These are phyloP conservation scores for Nothocercus nigrocapillus DNA, from an alignment of 2,113 vertebrate species.

Conservation along the genomic window DNA sequence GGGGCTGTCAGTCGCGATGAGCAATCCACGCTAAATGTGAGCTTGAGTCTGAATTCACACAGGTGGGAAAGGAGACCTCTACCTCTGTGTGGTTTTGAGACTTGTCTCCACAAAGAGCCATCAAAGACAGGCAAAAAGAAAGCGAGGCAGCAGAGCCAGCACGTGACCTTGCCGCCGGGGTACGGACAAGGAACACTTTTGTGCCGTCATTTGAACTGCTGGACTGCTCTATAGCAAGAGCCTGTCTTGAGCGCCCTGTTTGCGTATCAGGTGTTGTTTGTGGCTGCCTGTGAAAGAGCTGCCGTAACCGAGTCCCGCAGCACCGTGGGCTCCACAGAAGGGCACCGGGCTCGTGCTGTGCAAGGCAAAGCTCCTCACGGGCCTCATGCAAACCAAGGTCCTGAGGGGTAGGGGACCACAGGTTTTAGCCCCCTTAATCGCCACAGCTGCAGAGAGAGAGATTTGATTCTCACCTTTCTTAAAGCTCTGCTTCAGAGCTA, in stretches of 20 bases:
- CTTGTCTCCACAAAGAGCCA: background rate
- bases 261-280: fast-evolving
- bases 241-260: background rate
- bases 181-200: background rate
- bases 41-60: background rate
- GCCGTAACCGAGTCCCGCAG: background rate
- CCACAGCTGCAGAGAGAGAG: background rate
- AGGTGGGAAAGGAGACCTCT: background rate
- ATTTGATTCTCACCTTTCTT: background rate
- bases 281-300: background rate
- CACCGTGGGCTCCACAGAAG: background rate
- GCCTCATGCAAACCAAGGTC: background rate
- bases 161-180: background rate
- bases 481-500: background rate
- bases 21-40: background rate
- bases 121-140: background rate
- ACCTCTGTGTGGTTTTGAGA: background rate
- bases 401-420: background rate
- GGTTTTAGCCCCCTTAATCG: background rate
- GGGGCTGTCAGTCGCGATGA: background rate
- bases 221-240: background rate
- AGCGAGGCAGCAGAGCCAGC: background rate
- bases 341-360: background rate
- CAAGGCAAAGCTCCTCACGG: fast-evolving
- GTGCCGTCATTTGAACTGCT: background rate